Percentiles rank a stretch among this genome's conserved stretches.
phyloP scores from a whole-genome alignment of 2,113 vertebrate genomes.

The Podilymbus podiceps region DNA sequence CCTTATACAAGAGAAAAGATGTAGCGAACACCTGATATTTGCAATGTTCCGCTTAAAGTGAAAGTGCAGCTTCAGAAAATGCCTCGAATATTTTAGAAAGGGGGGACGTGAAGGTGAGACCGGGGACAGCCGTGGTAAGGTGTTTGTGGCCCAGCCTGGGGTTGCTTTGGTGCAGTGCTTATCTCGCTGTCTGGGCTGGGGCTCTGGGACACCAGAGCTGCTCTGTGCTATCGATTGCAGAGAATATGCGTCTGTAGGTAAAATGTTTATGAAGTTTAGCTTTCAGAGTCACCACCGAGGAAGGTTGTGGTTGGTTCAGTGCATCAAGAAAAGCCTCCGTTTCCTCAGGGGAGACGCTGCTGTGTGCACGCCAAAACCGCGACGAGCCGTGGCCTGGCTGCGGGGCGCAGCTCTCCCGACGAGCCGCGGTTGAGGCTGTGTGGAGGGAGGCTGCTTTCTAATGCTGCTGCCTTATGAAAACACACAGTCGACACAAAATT shows the following conservation, averaged over 20 bases:
- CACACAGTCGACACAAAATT: too few species aligned
- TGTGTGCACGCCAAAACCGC: not conserved
- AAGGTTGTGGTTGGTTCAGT: not conserved
- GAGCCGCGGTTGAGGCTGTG: not conserved
- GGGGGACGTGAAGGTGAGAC: not conserved
- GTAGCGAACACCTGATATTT: not conserved
- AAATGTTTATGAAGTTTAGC: too few species aligned
- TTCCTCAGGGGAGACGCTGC: not conserved
- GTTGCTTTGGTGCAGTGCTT: not conserved
- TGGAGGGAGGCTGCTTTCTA: rapidly evolving
- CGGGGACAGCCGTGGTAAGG: rapidly evolving
- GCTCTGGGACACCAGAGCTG: not conserved
- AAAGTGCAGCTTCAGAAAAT: not conserved
- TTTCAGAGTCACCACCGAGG: not conserved
- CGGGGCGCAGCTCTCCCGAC: not conserved
- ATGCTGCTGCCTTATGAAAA: not conserved
- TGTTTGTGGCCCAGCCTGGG: not conserved
- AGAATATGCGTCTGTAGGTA: rapidly evolving
- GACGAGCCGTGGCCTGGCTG: rapidly evolving
- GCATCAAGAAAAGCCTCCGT: not conserved
- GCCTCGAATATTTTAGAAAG: rapidly evolving
- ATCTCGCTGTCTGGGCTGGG: rapidly evolving
- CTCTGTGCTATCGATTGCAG: too few species aligned
- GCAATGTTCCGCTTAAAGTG: not conserved
- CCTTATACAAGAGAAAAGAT: not conserved